Evolutionary conservation across 2,113 vertebrate genomes (phyloP), one percentile per base, ranked within the genome.

Genomic region (Bombycilla garrulus): DNA sequence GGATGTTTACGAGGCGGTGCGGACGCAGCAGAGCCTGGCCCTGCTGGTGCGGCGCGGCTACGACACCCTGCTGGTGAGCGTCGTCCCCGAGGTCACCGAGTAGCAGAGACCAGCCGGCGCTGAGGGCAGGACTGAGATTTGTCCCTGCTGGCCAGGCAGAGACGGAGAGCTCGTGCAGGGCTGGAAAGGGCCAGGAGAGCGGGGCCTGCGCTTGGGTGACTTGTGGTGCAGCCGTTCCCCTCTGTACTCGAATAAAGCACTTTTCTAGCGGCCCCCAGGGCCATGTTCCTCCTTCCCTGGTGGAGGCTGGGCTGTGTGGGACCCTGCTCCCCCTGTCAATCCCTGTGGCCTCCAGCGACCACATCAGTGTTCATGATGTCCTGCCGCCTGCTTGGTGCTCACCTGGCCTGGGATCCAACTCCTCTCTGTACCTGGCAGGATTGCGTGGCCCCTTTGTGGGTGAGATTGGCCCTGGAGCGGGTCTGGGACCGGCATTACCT

Each of bases 1-100:
- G 94, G 99, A 99, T 5, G 97, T 99, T 88, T 99, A 99, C 23
- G 97, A 98, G 64, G 98, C 99, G 0, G 98, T 99, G 50, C 96
- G 97, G 85, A 98, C 96, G 9, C 98, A 98, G 26, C 96, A 98
- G 86, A 98, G 79, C 93, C 97, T 99, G 96, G 98, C 97, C 31
- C 94, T 99, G 98, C 92, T 98, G 93, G 98, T 99, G 80, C 97
- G 98, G 42, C 98, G 99, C 0, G 97, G 98, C 84, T 57, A 94
- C 0, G 97, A 99, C 80, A 88, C 97, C 2, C 62, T 99, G 78
- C 97, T 93, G 56, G 97, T 99, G 48, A 98, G 98, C 33, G 98
- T 99, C 25, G 98, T 98, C 56, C 99, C 99, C 0, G 99, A 99
- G 89, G 95, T 86, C 86, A 98, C 98, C 2, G 99, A 99, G 95